Conservation (phyloP, 1,140 invertebrate genomes). For the Zelostemma sp. region DNA sequence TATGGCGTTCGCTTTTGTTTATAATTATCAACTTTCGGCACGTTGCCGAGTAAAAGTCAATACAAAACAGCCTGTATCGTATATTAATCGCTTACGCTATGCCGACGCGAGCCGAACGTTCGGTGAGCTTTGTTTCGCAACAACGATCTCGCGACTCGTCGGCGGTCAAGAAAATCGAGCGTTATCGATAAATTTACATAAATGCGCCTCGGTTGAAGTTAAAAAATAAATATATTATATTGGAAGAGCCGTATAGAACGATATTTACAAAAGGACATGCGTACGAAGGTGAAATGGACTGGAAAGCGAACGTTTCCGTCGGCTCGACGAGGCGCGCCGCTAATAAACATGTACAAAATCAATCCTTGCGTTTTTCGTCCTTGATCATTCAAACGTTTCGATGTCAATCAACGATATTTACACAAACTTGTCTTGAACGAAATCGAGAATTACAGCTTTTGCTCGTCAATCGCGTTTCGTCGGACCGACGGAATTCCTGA, state of each 20-base stretch:
- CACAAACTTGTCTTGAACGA: too few relatives aligned
- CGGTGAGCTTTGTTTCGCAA: too few relatives aligned
- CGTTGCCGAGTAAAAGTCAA: conserved; percentile 4
- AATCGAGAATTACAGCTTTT: neutral
- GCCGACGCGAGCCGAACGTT: conserved; percentile 10
- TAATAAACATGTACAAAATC: neutral
- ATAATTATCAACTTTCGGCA: neutral
- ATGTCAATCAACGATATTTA: neutral
- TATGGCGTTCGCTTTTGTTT: conserved; percentile 28
- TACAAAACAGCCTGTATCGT: conserved; percentile 7
- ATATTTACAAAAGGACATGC: conserved; percentile 59
- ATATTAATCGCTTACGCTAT: conserved; percentile 9
- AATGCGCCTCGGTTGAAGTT: conserved; percentile 39
- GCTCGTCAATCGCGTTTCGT: neutral
- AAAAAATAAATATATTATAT: conserved; percentile 60
- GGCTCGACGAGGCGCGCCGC: conserved; percentile 12
- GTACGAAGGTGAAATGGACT: conserved; percentile 15
- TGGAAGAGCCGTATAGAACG: conserved; percentile 59
- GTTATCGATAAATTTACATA: conserved; percentile 33
- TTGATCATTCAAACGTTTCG: too few relatives aligned
- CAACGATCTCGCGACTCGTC: too few relatives aligned
- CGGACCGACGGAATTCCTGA: neutral
- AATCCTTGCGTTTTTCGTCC: too few relatives aligned
- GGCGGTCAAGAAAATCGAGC: too few relatives aligned
- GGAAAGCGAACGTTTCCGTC: conserved; percentile 9